A percentile compares a stretch with the other conserved stretches of the same genome.
Conservation (phyloP, 1,140 invertebrate species). For the Drosophila grimshawi region DNA sequence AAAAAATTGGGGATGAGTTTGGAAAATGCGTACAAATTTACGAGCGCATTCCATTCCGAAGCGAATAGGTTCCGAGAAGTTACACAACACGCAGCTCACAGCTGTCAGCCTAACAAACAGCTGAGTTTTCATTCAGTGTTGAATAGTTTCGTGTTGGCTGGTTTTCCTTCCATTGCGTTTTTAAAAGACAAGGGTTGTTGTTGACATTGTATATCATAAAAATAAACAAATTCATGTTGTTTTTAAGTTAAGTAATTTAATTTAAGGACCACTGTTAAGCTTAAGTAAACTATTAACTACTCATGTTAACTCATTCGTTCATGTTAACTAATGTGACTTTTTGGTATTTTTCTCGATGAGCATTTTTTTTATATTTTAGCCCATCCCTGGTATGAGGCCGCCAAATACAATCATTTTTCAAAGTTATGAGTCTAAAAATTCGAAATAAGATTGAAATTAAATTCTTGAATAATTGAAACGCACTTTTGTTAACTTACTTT, state of each 20-base stretch:
- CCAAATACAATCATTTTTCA: not conserved
- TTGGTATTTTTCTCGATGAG: not conserved
- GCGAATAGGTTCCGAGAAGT: slow-evolving; percentile 42
- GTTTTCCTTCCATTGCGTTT: not conserved
- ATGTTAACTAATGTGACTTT: not conserved
- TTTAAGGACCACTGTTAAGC: no score
- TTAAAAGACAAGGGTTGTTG: not conserved
- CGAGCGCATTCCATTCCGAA: slow-evolving; percentile 62
- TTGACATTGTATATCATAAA: not conserved
- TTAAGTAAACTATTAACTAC: not conserved
- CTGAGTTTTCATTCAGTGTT: slow-evolving; percentile 23
- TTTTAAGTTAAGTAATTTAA: not conserved
- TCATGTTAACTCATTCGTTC: not conserved
- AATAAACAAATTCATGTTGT: not conserved
- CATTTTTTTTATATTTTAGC: not conserved
- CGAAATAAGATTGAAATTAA: no score
- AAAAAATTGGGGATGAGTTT: slow-evolving; percentile 32
- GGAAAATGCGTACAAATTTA: slow-evolving; percentile 54
- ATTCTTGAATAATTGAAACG: no score
- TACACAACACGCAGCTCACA: slow-evolving; percentile 44
- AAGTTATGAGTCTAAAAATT: not conserved
- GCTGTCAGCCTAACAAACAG: slow-evolving; percentile 16
- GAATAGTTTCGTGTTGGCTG: not conserved
- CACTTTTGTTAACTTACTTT: no score
- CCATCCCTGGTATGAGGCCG: not conserved